Evolutionary conservation across 2,888 invertebrate species (phyloP).

Genomic region (Lordiphosa andalusiaca): DNA sequence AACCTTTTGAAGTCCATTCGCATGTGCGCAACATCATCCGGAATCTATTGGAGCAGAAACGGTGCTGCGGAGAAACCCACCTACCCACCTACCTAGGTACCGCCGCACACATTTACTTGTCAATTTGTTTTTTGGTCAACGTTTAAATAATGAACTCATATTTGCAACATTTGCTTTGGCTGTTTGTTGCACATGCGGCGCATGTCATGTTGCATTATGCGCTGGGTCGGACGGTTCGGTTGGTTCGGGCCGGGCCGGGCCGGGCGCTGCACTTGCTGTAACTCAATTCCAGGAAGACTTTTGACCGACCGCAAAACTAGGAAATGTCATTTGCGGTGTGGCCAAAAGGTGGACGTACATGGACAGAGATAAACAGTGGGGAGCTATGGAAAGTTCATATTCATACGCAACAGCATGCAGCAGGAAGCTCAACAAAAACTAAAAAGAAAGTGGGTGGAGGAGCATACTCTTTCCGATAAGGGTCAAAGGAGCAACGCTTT

Average conservation of each 20-base stretch:
- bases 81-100: slow-evolving; percentile 32
- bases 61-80: slow-evolving; percentile 50
- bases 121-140: slow-evolving; percentile 77
- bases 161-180: slow-evolving; percentile 65
- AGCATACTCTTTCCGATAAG: no score
- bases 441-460: no score
- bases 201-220: slow-evolving; percentile 74
- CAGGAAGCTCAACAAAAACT: no score
- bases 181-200: slow-evolving; percentile 70
- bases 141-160: slow-evolving; percentile 78
- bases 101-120: slow-evolving; percentile 61
- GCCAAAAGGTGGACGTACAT: no score
- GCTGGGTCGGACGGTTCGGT: slow-evolving; percentile 22
- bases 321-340: slow-evolving; percentile 54
- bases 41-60: slow-evolving; percentile 71
- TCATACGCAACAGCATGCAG: no score
- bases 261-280: slow-evolving; percentile 64
- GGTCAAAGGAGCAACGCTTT: no score
- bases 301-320: slow-evolving; percentile 72
- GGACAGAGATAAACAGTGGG: no score
- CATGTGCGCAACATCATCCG: slow-evolving; percentile 55
- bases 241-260: slow-evolving; percentile 15
- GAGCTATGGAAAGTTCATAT: no score
- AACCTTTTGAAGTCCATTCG: slow-evolving; percentile 63
- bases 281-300: slow-evolving; percentile 74